Evolutionary conservation across 2,113 vertebrate genomes (phyloP).

Genomic region (Boleophthalmus pectinirostris): DNA sequence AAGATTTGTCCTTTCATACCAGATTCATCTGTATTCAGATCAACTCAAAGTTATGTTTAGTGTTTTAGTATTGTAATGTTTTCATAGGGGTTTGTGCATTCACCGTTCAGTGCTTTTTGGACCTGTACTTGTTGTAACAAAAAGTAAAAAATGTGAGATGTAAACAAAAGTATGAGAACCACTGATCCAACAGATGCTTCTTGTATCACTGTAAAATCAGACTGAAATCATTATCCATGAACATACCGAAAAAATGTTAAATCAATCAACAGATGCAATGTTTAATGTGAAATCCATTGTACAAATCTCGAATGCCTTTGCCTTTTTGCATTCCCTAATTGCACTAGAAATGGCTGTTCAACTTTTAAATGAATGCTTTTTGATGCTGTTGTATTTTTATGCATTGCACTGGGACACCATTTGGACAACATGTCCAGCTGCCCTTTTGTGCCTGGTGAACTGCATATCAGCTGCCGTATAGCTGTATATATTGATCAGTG

Average conservation of each 20-base stretch:
- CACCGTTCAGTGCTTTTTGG: not conserved
- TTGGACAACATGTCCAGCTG: constrained; percentile 5
- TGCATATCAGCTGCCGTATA: constrained; percentile 54
- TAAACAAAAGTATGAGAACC: constrained; percentile 1
- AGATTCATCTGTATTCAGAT: not conserved
- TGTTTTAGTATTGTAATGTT: not conserved
- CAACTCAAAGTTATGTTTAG: no score
- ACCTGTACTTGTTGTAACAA: not conserved
- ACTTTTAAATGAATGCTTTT: constrained; percentile 2
- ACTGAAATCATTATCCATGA: not conserved
- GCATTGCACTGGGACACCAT: not conserved
- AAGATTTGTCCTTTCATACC: not conserved
- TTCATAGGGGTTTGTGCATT: not conserved
- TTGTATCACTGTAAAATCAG: not conserved
- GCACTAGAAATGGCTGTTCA: constrained; percentile 29
- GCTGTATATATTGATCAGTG: constrained; percentile 65
- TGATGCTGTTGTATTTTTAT: constrained; percentile 25
- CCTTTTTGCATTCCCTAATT: constrained; percentile 21
- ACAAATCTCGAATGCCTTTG: not conserved
- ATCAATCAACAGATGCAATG: not conserved
- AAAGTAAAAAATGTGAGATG: not conserved
- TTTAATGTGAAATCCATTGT: not conserved
- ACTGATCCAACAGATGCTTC: constrained; percentile 6
- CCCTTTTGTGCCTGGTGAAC: constrained; percentile 51
- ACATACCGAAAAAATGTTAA: not conserved